Evolutionary conservation across 2,113 vertebrate species (phyloP), one percentile per base, ranked within the genome.

Genomic region (Pycnonotus jocosus): DNA sequence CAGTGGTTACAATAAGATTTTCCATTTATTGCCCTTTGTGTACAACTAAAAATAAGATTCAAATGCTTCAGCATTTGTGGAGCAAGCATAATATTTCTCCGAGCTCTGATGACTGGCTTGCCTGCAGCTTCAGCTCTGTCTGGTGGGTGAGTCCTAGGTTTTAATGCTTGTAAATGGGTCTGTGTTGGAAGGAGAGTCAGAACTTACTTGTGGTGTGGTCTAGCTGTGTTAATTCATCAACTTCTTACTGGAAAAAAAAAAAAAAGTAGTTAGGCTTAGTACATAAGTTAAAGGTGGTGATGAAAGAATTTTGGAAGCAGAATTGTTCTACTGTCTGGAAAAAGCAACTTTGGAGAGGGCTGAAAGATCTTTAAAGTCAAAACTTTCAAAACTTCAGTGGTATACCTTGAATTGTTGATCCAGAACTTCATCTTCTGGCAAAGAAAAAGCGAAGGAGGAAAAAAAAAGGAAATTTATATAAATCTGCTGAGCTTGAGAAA

Each of bases 21-120:
- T 98, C 98, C 98, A 97, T 97, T 98, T 97, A 97, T 97, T 98
- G 98, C 98, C 98, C 98, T 98, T 98, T 98, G 96, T 98, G 90
- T 97, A 74, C 96, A 95, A 97, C 97, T 98, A 96, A 98, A 98
- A 98, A 98, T 98, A 98, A 98, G 96, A 93, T 90, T 98, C 95
- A 97, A 97, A 96, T 97, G 95, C 97, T 97, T 98, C 94, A 97
- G 95, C 97, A 96, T 96, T 96, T 96, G 95, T 98, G 94, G 91
- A 90, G 92, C 92, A 96, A 97, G 97, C 96, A 96, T 72, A 97
- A 96, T 97, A 94, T 83, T 97, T 97, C 97, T 96, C 97, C 94
- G 96, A 97, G 93, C 91, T 96, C 97, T 98, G 96, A 97, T 98
- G 96, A 96, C 96, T 97, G 96, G 61, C 73, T 97, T 60, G 84